phyloP scores from a whole-genome alignment of 2,797 vertebrate species.

The Momotus momota region DNA sequence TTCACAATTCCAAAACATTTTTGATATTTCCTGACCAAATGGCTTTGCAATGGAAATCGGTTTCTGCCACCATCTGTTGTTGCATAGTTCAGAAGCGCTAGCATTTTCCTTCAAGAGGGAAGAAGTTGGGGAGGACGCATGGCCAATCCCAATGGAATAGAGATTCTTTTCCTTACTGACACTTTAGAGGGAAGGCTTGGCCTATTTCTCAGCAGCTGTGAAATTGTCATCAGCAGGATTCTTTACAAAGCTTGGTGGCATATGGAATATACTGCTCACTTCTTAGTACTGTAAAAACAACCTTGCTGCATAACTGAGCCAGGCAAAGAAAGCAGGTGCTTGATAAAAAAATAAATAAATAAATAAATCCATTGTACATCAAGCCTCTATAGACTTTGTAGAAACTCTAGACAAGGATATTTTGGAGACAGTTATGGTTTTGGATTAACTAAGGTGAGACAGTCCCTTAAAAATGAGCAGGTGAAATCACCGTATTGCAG shows the following conservation, averaged over 20 bases:
- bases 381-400: constrained; percentile 18
- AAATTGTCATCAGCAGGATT: constrained; percentile 64
- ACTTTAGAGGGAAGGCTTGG: constrained; percentile 38
- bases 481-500: not conserved
- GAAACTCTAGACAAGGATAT: constrained; percentile 35
- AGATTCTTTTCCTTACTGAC: not conserved
- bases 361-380: constrained; percentile 4
- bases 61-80: constrained; percentile 33
- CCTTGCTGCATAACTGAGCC: constrained; percentile 63
- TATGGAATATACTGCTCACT: constrained; percentile 67
- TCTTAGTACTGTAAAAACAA: constrained; percentile 57
- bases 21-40: constrained; percentile 42
- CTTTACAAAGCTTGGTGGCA: constrained; percentile 72
- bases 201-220: constrained; percentile 67
- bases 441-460: not conserved
- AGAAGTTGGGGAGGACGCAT: constrained; percentile 25
- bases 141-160: constrained; percentile 15
- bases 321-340: constrained; percentile 73
- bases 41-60: constrained; percentile 14
- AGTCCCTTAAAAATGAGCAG: not conserved
- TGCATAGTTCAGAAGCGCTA: constrained; percentile 8
- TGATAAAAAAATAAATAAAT: not conserved
- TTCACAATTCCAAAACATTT: constrained; percentile 55
- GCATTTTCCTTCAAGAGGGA: constrained; percentile 30
- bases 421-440: not conserved